Evolutionary conservation across 2,797 vertebrate genomes (phyloP).

Genomic region (Monodelphis domestica): DNA sequence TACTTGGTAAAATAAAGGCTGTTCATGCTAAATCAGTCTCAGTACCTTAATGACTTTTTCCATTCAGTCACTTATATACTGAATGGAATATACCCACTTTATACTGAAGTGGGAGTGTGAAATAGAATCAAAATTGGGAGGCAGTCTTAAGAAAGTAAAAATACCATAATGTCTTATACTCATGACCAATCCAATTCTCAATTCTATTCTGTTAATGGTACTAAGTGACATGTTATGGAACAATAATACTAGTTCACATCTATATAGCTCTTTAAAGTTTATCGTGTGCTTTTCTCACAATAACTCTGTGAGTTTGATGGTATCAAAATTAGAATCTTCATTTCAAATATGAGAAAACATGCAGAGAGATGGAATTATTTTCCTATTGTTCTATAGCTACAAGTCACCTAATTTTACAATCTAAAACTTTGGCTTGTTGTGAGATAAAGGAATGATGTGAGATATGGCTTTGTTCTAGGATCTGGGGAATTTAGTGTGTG

Average conservation of each 20-base stretch:
- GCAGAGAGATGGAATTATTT: background rate
- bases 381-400: background rate
- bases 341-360: background rate
- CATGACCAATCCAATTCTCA: conserved; percentile 1
- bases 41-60: background rate
- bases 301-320: background rate
- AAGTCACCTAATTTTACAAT: background rate
- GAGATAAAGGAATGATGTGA: background rate
- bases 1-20: background rate
- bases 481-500: background rate
- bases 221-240: background rate
- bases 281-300: background rate
- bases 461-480: background rate
- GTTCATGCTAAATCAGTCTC: background rate
- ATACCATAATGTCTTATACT: background rate
- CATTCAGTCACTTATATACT: conserved; percentile 17
- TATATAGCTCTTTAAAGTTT: background rate
- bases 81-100: too few relatives aligned
- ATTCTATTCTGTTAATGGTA: background rate
- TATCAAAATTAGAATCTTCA: background rate
- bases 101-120: conserved; percentile 22
- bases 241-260: background rate
- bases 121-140: conserved; percentile 12
- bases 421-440: background rate
- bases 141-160: conserved; percentile 21